Conservation (phyloP, 2,113 vertebrate genomes). For the Bombycilla garrulus region DNA sequence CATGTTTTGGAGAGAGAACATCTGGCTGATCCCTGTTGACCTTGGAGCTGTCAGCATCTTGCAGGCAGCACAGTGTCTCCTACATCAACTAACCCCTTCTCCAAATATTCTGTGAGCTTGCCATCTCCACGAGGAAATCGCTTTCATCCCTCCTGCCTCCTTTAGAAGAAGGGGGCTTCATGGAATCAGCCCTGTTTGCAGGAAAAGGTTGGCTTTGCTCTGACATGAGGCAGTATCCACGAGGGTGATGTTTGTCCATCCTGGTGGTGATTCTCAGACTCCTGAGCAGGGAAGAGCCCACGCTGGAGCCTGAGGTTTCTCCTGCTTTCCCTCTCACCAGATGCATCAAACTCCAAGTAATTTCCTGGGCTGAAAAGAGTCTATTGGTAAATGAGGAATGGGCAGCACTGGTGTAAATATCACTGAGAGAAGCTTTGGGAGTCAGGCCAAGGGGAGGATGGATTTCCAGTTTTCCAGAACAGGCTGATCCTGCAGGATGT, state of each 20-base stretch:
- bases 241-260: neutral
- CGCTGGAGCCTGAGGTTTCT: neutral
- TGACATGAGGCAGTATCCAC: fast-evolving
- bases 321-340: neutral
- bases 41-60: constrained; percentile 37
- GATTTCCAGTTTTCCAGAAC: neutral
- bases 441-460: neutral
- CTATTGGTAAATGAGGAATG: neutral
- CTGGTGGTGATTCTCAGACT: neutral
- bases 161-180: neutral
- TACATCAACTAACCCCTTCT: neutral
- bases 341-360: neutral
- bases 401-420: neutral
- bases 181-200: neutral
- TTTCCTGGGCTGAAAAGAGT: neutral
- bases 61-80: neutral
- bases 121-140: neutral
- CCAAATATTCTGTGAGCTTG: neutral
- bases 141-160: neutral
- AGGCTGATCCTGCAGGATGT: fast-evolving
- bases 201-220: neutral
- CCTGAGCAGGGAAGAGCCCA: neutral
- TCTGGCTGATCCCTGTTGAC: constrained; percentile 54
- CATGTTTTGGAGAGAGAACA: constrained; percentile 49
- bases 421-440: neutral